Evolutionary conservation across 2,113 vertebrate species (phyloP), one percentile per base, ranked within the genome.

Genomic region (Garra rufa): DNA sequence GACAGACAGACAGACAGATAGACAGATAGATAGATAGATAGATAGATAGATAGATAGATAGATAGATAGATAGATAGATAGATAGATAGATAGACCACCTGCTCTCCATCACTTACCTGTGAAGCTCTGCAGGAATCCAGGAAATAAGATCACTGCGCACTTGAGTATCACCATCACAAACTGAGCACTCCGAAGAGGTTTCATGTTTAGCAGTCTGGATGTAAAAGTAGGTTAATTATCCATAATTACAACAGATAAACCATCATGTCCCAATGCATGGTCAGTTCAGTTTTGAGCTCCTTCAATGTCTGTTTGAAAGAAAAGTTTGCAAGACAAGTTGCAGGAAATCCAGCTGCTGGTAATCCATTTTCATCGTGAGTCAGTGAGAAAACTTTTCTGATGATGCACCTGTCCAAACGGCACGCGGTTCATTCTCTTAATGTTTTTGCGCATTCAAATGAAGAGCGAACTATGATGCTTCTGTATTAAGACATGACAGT

Each of bases 41-140:
- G 34, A 34, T 34, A 34, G 34, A 44, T 3, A 46, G 44, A 48
- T 2, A 50, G 46, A 50, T 2, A 21, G 50, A 52, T 13, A 46
- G 44, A 46, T 4, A 48, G 46, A 48, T 14, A 48, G 46, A 48
- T 14, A 46, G 44, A 43, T 43, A 43, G 43, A 43, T 46, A 48
- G 46, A 48, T 14, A 48, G 46, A 48, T 14, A 44, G 43, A 41
- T 41, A 41, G 38, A 41, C 10, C n/a, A n/a, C n/a, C n/a, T n/a
- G 34, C 34, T 73, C 81, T 43, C 34, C 17, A 1, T 11, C 7
- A 19, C 85, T 83, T 89, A 93, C 94, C 93, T 92, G 91, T 90
- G 82, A 88, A 89, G 69, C 87, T 81, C 38, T 77, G 79, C 82
- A 88, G 67, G 50, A 90, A 50, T 41, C 74, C 65, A 59, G 59